A percentile compares a stretch with the other conserved stretches of the same genome.
Evolutionary conservation across 2,888 invertebrate species (phyloP).

Genomic region (Orchestes rusci): DNA sequence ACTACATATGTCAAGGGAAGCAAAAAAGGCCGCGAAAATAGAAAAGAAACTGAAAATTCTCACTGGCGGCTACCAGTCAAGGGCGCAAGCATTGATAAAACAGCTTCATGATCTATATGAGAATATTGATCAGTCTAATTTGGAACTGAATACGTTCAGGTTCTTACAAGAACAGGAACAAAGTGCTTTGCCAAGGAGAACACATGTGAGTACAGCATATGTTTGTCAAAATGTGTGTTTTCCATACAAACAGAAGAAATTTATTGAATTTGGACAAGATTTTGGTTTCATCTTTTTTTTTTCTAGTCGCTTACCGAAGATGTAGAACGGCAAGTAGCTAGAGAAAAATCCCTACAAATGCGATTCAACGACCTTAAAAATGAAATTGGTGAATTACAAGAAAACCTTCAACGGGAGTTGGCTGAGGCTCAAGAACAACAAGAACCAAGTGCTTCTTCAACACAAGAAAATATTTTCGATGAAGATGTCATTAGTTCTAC

Average conservation of each 20-base stretch:
- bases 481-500: too few relatives aligned
- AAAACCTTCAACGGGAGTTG: slow-evolving; percentile 27
- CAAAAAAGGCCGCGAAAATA: slow-evolving; percentile 93
- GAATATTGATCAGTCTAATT: slow-evolving; percentile 81
- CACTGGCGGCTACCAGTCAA: slow-evolving; percentile 80
- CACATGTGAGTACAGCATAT: slow-evolving; percentile 60
- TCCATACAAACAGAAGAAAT: neutral
- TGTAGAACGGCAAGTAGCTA: slow-evolving; percentile 82
- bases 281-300: slow-evolving; percentile 13
- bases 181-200: slow-evolving; percentile 80
- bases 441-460: too few relatives aligned
- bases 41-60: slow-evolving; percentile 94
- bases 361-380: slow-evolving; percentile 71
- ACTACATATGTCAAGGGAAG: slow-evolving; percentile 93
- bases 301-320: slow-evolving; percentile 80
- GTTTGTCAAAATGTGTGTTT: neutral
- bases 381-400: slow-evolving; percentile 46
- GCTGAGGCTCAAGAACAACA: slow-evolving; percentile 5
- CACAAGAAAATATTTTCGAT: too few relatives aligned
- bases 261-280: neutral
- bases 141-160: slow-evolving; percentile 87
- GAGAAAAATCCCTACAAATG: slow-evolving; percentile 82
- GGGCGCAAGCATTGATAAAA: slow-evolving; percentile 77
- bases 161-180: slow-evolving; percentile 85
- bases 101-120: slow-evolving; percentile 81